These are phyloP conservation scores for Seira sanloemensis DNA, from an alignment of 2,888 invertebrate species.

Conservation along the genomic window DNA sequence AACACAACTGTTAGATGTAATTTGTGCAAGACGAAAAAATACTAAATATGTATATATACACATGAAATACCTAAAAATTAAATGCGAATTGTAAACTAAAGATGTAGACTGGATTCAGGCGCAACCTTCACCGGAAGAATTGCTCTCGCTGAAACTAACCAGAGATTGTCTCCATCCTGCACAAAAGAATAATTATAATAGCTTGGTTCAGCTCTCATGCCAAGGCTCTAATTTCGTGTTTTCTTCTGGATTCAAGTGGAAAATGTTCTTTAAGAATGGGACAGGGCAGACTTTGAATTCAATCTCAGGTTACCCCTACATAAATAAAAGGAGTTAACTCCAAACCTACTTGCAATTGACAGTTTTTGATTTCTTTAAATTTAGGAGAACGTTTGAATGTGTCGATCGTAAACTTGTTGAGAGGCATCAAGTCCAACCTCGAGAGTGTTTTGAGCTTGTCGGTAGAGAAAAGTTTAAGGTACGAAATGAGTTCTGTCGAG, in stretches of 20 bases:
- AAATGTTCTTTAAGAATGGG: constrained; percentile 1
- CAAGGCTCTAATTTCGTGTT: constrained; percentile 61
- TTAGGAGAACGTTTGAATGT: not conserved
- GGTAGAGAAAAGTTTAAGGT: not conserved
- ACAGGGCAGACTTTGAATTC: not conserved
- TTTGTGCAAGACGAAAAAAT: not conserved
- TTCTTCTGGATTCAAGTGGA: constrained; percentile 58
- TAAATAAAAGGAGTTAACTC: not conserved
- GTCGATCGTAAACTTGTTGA: constrained; percentile 19
- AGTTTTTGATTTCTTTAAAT: not conserved
- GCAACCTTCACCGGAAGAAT: constrained; percentile 5
- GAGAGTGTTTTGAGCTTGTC: constrained; percentile 29
- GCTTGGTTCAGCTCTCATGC: constrained; percentile 21
- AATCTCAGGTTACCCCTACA: not conserved
- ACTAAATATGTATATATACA: not conserved
- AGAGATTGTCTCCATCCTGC: not conserved
- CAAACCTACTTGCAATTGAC: not conserved
- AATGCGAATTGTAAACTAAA: not conserved
- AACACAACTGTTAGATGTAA: constrained; percentile 47
- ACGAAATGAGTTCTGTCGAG: constrained; percentile 5
- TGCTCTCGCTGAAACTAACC: not conserved
- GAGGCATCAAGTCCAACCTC: constrained; percentile 18
- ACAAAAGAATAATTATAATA: not conserved
- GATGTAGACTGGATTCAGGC: not conserved
- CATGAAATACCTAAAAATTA: not conserved